Percentiles rank a stretch among this genome's conserved stretches.
Conservation (phyloP, 1,140 invertebrate species). For the Heliconius melpomene region DNA sequence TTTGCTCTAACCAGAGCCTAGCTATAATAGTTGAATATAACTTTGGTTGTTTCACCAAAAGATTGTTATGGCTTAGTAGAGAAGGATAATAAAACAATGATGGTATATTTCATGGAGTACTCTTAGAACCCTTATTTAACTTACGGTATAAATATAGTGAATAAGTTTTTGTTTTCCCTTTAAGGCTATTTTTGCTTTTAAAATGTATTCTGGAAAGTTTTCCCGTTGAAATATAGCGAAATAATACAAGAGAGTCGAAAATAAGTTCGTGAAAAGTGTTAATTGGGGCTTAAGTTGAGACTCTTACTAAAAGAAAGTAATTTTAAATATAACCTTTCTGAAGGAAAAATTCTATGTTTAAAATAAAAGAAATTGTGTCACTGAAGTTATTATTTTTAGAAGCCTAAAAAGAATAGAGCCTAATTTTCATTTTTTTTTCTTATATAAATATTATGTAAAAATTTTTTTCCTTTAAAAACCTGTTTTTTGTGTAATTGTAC, state of each 20-base stretch:
- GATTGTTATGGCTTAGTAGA: background rate
- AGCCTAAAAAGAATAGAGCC: background rate
- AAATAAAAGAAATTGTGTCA: background rate
- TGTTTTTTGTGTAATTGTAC: too few species aligned
- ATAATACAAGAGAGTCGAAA: background rate
- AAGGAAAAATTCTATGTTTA: background rate
- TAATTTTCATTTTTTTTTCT: too few species aligned
- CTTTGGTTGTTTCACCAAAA: background rate
- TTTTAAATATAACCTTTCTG: background rate
- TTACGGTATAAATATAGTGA: background rate
- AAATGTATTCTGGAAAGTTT: background rate
- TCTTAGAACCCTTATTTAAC: background rate
- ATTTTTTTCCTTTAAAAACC: too few species aligned
- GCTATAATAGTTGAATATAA: background rate
- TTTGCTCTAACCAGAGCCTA: conserved; percentile 18
- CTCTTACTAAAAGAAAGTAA: conserved; percentile 2
- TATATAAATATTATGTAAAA: too few species aligned
- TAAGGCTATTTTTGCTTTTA: background rate
- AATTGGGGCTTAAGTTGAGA: conserved; percentile 11
- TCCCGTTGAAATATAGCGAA: background rate
- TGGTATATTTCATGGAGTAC: background rate
- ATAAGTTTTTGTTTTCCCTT: background rate
- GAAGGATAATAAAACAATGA: background rate
- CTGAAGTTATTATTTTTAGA: background rate
- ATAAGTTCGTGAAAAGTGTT: conserved; percentile 2